Conservation (phyloP, 2,113 vertebrate genomes). For the Ceyx margarethae region DNA sequence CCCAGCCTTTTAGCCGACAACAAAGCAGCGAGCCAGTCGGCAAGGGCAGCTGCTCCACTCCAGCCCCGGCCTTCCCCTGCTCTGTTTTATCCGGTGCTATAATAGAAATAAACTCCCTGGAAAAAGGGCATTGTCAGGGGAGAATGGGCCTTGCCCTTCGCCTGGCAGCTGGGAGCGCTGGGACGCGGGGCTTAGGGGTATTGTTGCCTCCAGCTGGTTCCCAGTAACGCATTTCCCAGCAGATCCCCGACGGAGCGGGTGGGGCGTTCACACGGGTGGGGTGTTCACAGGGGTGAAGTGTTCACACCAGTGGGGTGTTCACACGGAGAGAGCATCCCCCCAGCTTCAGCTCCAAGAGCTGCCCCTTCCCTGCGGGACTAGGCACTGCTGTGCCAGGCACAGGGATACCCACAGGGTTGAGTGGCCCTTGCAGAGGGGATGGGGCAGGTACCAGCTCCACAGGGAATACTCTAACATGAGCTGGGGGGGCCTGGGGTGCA, state of each 20-base stretch:
- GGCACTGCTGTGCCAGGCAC: not conserved
- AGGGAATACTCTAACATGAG: fast-evolving
- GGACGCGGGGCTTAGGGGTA: not conserved
- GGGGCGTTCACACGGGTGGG: not conserved
- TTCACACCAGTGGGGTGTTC: not conserved
- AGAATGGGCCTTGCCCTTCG: not conserved
- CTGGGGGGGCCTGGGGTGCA: not conserved
- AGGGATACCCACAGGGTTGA: not conserved
- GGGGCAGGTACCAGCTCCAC: not conserved
- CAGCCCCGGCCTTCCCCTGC: not conserved
- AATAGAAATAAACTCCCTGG: not conserved
- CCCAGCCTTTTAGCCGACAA: not conserved
- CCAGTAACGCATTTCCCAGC: not conserved
- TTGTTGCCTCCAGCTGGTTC: not conserved
- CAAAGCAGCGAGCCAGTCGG: not conserved
- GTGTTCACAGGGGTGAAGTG: not conserved
- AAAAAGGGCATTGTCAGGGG: conserved; percentile 14
- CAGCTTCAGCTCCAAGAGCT: not conserved
- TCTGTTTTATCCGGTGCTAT: not conserved
- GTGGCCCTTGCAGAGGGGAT: not conserved
- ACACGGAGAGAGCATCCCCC: not conserved
- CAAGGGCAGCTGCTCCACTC: conserved; percentile 7
- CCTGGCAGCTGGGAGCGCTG: conserved; percentile 7
- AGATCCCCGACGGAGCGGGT: not conserved
- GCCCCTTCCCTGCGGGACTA: not conserved